Evolutionary conservation across 1,140 invertebrate genomes (phyloP).

Genomic region (Pseudomyrmex pallidus): DNA sequence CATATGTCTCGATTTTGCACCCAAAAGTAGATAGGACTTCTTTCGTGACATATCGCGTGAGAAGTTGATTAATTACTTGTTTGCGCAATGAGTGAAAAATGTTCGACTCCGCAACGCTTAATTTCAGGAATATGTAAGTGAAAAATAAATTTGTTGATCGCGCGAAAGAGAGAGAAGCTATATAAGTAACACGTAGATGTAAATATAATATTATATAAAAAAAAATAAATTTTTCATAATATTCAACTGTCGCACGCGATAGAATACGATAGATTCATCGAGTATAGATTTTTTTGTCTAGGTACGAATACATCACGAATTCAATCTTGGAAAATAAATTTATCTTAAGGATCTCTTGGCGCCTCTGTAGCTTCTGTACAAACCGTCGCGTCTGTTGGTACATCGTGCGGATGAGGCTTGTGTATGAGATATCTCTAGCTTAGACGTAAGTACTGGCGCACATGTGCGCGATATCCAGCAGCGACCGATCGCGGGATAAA

Average conservation of each 20-base stretch:
- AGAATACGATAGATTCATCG: not conserved
- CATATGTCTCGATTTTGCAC: constrained; percentile 64
- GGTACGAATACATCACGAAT: constrained; percentile 1
- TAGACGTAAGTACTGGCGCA: constrained; percentile 63
- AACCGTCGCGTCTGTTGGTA: constrained; percentile 37
- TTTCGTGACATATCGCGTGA: constrained; percentile 51
- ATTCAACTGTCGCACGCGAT: not conserved
- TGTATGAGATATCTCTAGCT: constrained; percentile 55
- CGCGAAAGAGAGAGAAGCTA: too few relatives aligned
- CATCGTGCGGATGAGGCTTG: constrained; percentile 29
- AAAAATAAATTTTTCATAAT: too few relatives aligned
- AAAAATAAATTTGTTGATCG: too few relatives aligned
- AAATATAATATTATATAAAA: too few relatives aligned
- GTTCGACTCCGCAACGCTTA: too few relatives aligned
- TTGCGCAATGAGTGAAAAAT: not conserved
- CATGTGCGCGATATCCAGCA: constrained; percentile 59
- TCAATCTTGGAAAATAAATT: constrained; percentile 56
- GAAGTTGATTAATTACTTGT: constrained; percentile 63
- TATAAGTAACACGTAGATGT: too few relatives aligned
- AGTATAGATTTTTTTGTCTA: not conserved
- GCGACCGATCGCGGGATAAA: constrained; percentile 60
- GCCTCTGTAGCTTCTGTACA: not conserved
- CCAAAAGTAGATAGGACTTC: constrained; percentile 52
- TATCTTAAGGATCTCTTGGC: constrained; percentile 42
- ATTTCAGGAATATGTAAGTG: too few relatives aligned